These are phyloP conservation scores for Listronotus oregonensis DNA, from an alignment of 1,140 invertebrate genomes.

Conservation along the genomic window DNA sequence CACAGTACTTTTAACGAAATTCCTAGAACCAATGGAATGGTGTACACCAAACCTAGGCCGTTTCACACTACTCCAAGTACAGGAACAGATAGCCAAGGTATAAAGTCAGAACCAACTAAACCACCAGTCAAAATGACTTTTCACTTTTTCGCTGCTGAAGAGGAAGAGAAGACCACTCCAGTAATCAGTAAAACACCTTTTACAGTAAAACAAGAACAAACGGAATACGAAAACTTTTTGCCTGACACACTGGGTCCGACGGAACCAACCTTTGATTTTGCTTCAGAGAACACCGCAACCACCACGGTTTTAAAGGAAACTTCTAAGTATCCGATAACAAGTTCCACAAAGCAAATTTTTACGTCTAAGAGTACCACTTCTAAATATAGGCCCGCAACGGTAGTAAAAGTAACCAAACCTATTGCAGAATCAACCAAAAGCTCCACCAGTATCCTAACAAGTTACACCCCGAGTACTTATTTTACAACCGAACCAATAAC, in stretches of 20 bases:
- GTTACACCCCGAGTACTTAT: background rate
- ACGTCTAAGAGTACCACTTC: background rate
- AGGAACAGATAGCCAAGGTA: background rate
- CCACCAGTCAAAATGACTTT: constrained; percentile 32
- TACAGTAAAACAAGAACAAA: background rate
- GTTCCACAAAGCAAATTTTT: too few relatives aligned
- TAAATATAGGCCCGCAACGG: background rate
- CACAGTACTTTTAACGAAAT: background rate
- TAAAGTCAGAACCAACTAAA: constrained; percentile 14
- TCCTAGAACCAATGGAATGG: background rate
- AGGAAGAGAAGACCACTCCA: constrained; percentile 18
- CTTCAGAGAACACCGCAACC: background rate
- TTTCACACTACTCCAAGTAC: constrained; percentile 7
- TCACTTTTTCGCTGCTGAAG: constrained; percentile 37
- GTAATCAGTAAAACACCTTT: background rate
- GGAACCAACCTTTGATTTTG: too few relatives aligned
- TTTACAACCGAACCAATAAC: constrained; percentile 3
- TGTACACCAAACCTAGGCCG: constrained; percentile 2
- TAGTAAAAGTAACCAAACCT: background rate
- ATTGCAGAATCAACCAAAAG: background rate
- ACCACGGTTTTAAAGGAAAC: background rate
- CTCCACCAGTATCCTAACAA: background rate
- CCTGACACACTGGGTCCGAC: background rate
- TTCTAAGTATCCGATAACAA: background rate
- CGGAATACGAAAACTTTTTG: background rate